Percentiles rank a stretch among this genome's conserved stretches.
Evolutionary conservation across 2,113 vertebrate genomes (phyloP).

Genomic region (Aegithalos caudatus): DNA sequence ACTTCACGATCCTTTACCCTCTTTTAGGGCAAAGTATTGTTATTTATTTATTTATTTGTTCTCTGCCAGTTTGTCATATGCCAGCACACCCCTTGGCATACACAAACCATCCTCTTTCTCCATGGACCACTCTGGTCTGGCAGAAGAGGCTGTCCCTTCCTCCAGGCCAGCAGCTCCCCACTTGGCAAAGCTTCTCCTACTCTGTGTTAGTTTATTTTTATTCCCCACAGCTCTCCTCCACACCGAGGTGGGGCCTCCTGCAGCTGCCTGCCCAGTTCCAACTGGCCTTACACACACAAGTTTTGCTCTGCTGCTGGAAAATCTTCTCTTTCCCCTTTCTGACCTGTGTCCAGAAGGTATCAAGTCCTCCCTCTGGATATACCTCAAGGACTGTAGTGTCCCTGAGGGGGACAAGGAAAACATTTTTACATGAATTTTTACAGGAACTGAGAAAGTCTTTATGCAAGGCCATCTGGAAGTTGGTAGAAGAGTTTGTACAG

Average conservation of each 20-base stretch:
- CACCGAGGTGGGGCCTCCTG: neutral
- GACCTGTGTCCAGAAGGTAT: neutral
- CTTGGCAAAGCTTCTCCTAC: neutral
- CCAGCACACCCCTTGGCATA: neutral
- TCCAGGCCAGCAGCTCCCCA: neutral
- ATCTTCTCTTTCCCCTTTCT: neutral
- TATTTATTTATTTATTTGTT: neutral
- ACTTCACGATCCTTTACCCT: neutral
- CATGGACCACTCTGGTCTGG: neutral
- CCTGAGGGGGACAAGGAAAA: neutral
- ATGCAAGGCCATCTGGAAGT: neutral
- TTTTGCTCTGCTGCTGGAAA: neutral
- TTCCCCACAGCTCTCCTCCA: neutral
- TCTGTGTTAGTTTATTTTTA: neutral
- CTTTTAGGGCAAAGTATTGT: neutral
- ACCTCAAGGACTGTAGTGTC: neutral
- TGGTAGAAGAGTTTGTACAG: neutral
- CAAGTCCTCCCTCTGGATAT: neutral
- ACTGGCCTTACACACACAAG: neutral
- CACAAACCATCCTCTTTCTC: neutral
- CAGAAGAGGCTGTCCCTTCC: neutral
- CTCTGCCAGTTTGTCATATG: neutral
- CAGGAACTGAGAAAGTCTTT: neutral
- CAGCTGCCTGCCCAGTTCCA: neutral
- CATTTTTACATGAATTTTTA: neutral